phyloP scores from a whole-genome alignment of 2,888 invertebrate genomes.

The Cataglyphis rosenhaueri region DNA sequence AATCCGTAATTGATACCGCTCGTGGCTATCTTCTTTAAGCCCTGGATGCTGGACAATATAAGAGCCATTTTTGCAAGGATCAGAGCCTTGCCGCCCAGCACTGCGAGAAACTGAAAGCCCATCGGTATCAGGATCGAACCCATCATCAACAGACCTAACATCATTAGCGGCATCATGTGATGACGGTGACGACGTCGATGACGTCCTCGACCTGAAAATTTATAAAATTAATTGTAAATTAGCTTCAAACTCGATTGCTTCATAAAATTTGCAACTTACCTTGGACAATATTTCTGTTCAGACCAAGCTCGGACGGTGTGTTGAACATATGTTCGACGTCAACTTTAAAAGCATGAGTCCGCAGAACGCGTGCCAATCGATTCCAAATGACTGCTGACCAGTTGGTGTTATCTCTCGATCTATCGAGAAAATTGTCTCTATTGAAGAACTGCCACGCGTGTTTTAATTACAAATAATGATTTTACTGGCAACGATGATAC shows the following conservation, averaged over 20 bases:
- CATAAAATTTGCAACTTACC: conserved; percentile 33
- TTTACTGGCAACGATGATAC: conserved; percentile 7
- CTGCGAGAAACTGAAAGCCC: conserved; percentile 94
- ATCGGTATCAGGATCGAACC: conserved; percentile 92
- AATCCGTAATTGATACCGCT: conserved; percentile 92
- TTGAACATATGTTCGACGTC: conserved; percentile 84
- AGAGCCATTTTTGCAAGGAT: conserved; percentile 93
- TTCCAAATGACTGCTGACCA: conserved; percentile 89
- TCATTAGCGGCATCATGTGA: conserved; percentile 91
- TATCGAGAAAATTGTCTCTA: conserved; percentile 41
- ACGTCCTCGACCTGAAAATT: conserved; percentile 83
- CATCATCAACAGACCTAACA: conserved; percentile 92
- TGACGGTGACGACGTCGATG: conserved; percentile 87
- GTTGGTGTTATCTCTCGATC: conserved; percentile 86
- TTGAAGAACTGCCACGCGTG: not conserved
- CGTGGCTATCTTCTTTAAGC: conserved; percentile 91
- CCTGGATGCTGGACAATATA: conserved; percentile 92
- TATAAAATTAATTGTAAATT: not conserved
- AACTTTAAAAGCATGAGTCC: conserved; percentile 90
- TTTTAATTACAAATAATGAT: not conserved
- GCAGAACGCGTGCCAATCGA: conserved; percentile 87
- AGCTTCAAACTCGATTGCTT: not conserved
- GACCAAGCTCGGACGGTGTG: conserved; percentile 25
- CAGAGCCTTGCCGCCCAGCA: conserved; percentile 93
- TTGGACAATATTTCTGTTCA: conserved; percentile 53